Conservation (phyloP, 2,888 invertebrate genomes). For the Drepana falcataria region DNA sequence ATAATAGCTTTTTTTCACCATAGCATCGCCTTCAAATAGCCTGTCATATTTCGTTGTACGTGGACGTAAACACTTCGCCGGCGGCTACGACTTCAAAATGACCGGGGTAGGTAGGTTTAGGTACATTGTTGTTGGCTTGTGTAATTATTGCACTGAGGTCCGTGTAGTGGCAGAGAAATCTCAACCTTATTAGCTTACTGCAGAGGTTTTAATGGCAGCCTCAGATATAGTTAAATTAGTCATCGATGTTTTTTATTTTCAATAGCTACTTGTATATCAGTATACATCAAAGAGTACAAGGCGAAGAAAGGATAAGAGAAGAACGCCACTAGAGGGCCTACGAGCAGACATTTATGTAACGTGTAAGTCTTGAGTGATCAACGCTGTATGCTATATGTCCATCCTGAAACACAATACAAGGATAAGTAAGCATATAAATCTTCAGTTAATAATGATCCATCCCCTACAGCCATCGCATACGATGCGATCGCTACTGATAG, state of each 20-base stretch:
- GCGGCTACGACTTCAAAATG: constrained; percentile 11
- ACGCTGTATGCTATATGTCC: too few species aligned
- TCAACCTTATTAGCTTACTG: too few species aligned
- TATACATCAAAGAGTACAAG: too few species aligned
- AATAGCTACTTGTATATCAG: too few species aligned
- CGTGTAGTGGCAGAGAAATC: neutral
- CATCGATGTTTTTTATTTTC: too few species aligned
- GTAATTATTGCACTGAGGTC: neutral
- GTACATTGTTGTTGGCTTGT: neutral
- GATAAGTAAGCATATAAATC: neutral
- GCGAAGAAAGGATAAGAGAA: too few species aligned
- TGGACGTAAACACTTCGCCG: constrained; percentile 25
- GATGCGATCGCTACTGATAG: constrained; percentile 50
- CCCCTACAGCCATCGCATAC: constrained; percentile 9
- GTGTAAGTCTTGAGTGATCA: too few species aligned
- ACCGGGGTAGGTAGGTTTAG: neutral
- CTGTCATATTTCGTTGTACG: constrained; percentile 51
- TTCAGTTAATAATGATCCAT: constrained; percentile 1
- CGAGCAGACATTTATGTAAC: too few species aligned
- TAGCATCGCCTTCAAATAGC: constrained; percentile 45
- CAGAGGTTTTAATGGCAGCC: too few species aligned
- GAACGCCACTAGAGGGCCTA: too few species aligned
- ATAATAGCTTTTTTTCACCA: constrained; percentile 64
- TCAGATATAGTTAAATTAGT: too few species aligned
- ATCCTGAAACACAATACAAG: neutral